These are phyloP conservation scores for Gari tellinella DNA, from an alignment of 2,888 invertebrate genomes.

Conservation along the genomic window DNA sequence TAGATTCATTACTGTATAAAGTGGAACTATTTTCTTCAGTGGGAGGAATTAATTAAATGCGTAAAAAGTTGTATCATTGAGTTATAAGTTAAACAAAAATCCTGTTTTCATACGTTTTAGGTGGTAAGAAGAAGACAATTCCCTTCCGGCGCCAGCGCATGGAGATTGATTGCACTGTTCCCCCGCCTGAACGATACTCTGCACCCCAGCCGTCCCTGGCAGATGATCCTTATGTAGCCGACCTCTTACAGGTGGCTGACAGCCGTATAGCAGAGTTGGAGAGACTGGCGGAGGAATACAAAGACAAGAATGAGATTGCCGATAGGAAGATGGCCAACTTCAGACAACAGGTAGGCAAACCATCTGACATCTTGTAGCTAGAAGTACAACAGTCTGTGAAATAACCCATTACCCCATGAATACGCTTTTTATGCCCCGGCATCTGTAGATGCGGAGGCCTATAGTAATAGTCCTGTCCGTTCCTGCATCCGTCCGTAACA, in stretches of 20 bases:
- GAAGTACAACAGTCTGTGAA: too few relatives aligned
- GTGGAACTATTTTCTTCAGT: too few relatives aligned
- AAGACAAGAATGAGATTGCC: slow-evolving; percentile 77
- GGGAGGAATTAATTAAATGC: too few relatives aligned
- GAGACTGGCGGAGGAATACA: slow-evolving; percentile 66
- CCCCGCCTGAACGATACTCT: slow-evolving; percentile 63
- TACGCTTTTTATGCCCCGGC: too few relatives aligned
- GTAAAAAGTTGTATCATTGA: too few relatives aligned
- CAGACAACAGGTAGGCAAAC: slow-evolving; percentile 82
- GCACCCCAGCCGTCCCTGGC: slow-evolving; percentile 63
- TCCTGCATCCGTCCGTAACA: too few relatives aligned
- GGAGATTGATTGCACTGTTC: slow-evolving; percentile 82
- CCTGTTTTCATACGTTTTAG: slow-evolving; percentile 54
- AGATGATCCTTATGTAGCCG: slow-evolving; percentile 83
- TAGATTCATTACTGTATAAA: too few relatives aligned
- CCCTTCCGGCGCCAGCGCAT: slow-evolving; percentile 84
- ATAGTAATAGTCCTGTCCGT: too few relatives aligned
- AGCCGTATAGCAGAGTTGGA: slow-evolving; percentile 81
- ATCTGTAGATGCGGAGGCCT: too few relatives aligned
- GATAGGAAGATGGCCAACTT: slow-evolving; percentile 81
- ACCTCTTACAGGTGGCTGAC: slow-evolving; percentile 83
- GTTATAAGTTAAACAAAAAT: too few relatives aligned
- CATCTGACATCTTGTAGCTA: too few relatives aligned
- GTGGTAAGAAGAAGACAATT: slow-evolving; percentile 83
- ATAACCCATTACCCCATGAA: too few relatives aligned